Base-by-base conservation (phyloP, 2,888 invertebrate genomes). In the Lagria hirta region DNA sequence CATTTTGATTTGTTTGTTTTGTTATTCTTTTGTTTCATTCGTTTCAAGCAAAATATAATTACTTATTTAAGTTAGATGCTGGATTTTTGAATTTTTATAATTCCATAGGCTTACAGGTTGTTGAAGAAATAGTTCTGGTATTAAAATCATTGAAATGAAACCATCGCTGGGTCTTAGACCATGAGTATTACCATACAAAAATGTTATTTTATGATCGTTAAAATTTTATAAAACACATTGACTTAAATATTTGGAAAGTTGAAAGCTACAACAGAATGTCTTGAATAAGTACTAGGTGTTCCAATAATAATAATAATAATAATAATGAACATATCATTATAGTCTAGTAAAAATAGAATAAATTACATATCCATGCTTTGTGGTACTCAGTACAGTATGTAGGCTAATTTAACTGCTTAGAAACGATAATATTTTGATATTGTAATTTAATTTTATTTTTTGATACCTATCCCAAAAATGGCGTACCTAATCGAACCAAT, bases 341-440 rank as follows among this genome's bases (percentile, higher is more conserved):
- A 48, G 46, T 34, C 20, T 54, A 54, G 53, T 52, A 36, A 37
- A 49, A 42, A 51, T 54, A 50, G 51, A 52, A 49, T 49, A 48
- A 45, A 47, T 34, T 41, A 60, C 61, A 60, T 60, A 61, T 61
- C 59, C 57, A 54, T 53, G 57, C 57, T 60, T 60, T 57, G 52
- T 54, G 43, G 46, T 48, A 44, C 37, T 32, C 34, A 27, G 27
- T 42, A 44, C 30, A 48, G 29, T 35, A 33, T 18, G 46, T 49
- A 49, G 49, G 45, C 45, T 45, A 45, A 38, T 49, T 36, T 49
- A 21, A 47, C 37, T 46, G 43, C 49, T 49, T 49, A 49, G 49
- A 49, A 49, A 49, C 49, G 49, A 49, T 49, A 43, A 38, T 43
- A 10, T 41, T 44, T 49, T 49, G 48, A 49, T 49, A 47, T 33